Conservation (phyloP, 23 tunicate species). For the Oikopleura dioica region DNA sequence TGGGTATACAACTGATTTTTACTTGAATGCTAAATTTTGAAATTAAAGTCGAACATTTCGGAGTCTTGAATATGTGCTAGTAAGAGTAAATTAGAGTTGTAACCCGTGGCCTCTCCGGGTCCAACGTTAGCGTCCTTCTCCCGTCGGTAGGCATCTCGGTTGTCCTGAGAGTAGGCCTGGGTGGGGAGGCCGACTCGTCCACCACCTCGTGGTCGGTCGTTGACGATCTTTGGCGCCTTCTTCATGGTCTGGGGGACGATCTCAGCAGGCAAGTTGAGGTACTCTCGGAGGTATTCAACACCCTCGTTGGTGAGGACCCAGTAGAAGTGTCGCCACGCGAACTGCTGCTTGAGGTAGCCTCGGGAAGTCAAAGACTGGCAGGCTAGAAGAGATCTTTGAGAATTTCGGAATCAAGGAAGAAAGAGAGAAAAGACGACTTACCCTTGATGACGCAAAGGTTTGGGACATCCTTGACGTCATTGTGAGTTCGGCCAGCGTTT, state of each 20-base stretch:
- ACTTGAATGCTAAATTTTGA: no score
- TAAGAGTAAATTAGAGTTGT: no score
- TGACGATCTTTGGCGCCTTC: slow-evolving; percentile 34
- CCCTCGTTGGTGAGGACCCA: slow-evolving; percentile 88
- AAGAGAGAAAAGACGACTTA: slow-evolving; percentile 13
- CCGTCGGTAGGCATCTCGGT: slow-evolving; percentile 72
- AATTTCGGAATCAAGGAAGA: background rate
- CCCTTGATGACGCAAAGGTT: slow-evolving; percentile 75
- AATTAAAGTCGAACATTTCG: no score
- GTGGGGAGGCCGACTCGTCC: slow-evolving; percentile 38
- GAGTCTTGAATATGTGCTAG: no score
- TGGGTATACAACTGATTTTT: no score
- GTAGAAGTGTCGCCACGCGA: slow-evolving; percentile 66
- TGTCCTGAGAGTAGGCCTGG: slow-evolving; percentile 38
- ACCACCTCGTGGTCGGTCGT: slow-evolving; percentile 26
- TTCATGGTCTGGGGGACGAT: slow-evolving; percentile 92
- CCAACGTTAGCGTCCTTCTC: slow-evolving; percentile 96
- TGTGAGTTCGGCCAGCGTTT: slow-evolving; percentile 15
- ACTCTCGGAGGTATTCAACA: slow-evolving; percentile 61
- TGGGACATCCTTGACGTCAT: slow-evolving; percentile 31
- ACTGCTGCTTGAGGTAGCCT: slow-evolving; percentile 57
- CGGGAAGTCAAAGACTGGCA: slow-evolving; percentile 42
- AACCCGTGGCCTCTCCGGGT: slow-evolving; percentile 52
- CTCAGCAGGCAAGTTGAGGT: slow-evolving; percentile 80
- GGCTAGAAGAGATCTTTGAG: background rate